Percentiles rank a stretch among this genome's conserved stretches.
These are phyloP conservation scores for Plectus sambesii DNA, from an alignment of 1,140 invertebrate genomes.

Conservation along the genomic window DNA sequence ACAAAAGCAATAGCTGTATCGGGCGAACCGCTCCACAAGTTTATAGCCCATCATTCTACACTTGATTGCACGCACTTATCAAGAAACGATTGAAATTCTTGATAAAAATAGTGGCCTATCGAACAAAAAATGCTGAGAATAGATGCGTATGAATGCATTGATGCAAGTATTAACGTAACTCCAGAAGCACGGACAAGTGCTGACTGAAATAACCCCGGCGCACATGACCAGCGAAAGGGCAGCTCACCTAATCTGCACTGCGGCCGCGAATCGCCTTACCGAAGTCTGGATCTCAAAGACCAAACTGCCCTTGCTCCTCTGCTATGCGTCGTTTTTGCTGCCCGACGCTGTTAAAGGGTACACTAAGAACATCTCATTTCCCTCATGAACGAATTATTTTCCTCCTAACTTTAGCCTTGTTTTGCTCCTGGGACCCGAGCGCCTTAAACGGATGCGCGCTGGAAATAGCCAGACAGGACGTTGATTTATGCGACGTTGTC, in stretches of 20 bases:
- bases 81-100: no score
- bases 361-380: not conserved
- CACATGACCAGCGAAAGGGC: constrained; percentile 1
- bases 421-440: constrained; percentile 1
- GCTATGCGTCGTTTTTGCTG: not conserved
- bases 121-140: no score
- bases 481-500: no score
- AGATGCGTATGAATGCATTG: not conserved
- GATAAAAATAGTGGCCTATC: no score
- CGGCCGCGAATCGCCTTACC: constrained; percentile 2
- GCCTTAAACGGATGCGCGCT: constrained; percentile 3
- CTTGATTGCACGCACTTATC: no score
- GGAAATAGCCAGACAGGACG: no score
- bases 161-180: not conserved
- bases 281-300: constrained; percentile 9
- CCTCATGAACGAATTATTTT: no score
- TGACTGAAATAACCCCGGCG: constrained; percentile 1
- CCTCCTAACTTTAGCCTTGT: constrained; percentile 5
- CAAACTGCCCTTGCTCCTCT: not conserved
- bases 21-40: no score
- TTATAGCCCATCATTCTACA: no score
- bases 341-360: constrained; percentile 2
- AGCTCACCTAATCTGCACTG: constrained; percentile 7
- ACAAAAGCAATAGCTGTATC: no score
- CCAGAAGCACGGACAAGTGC: constrained; percentile 7